Conservation (phyloP, 2,113 vertebrate genomes). For the Pelvicachromis taeniatus region DNA sequence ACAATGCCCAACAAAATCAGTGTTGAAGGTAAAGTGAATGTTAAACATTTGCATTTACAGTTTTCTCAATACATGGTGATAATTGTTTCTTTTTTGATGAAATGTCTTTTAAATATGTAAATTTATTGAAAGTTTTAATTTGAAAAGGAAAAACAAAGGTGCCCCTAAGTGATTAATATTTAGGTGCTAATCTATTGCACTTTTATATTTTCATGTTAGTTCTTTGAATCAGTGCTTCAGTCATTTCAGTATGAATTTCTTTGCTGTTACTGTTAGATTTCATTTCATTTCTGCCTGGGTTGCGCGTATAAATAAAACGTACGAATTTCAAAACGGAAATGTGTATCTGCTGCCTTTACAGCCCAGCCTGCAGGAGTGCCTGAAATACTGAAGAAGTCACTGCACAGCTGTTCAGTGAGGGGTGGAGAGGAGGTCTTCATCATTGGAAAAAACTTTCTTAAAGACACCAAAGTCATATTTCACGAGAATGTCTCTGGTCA, state of each 20-base stretch:
- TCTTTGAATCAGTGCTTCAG: background rate
- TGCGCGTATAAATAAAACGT: background rate
- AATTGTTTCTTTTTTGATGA: background rate
- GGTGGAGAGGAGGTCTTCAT: slow-evolving; percentile 96
- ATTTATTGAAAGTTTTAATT: background rate
- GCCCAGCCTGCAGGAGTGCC: slow-evolving; percentile 96
- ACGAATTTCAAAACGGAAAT: background rate
- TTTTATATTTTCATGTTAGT: background rate
- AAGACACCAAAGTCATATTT: slow-evolving; percentile 98
- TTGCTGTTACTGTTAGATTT: background rate
- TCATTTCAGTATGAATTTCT: background rate
- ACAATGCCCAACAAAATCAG: background rate
- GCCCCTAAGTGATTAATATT: background rate
- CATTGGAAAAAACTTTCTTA: slow-evolving; percentile 98
- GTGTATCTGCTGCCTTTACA: slow-evolving; percentile 50
- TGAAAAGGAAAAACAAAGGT: background rate
- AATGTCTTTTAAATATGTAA: background rate
- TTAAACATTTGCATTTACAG: background rate
- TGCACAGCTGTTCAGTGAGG: slow-evolving; percentile 89
- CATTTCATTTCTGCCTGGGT: background rate
- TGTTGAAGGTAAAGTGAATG: background rate
- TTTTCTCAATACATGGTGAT: background rate
- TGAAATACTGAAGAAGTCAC: slow-evolving; percentile 97
- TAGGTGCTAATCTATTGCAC: no score
- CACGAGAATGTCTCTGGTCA: slow-evolving; percentile 91